A percentile compares a stretch with the other conserved stretches of the same genome.
These are phyloP conservation scores for Phengaris alcon DNA, from an alignment of 2,888 invertebrate genomes.

Conservation along the genomic window DNA sequence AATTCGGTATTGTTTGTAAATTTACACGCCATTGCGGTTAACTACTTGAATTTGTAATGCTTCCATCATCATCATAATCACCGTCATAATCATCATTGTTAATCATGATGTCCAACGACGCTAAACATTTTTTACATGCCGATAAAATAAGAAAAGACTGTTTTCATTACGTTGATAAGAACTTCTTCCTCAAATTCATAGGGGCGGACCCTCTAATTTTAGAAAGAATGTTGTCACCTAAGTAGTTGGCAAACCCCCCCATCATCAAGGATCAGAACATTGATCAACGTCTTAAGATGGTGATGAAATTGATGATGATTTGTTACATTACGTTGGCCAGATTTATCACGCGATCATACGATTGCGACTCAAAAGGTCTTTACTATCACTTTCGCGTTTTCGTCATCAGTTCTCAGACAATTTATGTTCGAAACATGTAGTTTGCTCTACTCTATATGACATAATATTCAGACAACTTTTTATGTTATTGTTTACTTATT, in stretches of 20 bases:
- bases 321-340: background rate
- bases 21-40: background rate
- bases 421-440: background rate
- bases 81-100: no score
- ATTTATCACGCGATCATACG: conserved; percentile 15
- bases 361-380: conserved; percentile 19
- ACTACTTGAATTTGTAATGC: background rate
- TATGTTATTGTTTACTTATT: no score
- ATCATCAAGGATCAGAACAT: background rate
- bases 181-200: no score
- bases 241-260: no score
- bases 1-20: conserved; percentile 10
- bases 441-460: no score
- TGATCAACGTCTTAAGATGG: background rate
- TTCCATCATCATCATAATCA: background rate
- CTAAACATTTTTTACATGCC: no score
- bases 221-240: no score
- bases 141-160: no score
- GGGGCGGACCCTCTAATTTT: no score
- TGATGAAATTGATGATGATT: background rate
- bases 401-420: conserved; percentile 2
- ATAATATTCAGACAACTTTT: no score
- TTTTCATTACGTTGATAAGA: no score
- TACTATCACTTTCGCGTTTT: conserved; percentile 23
- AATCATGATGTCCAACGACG: no score